These are phyloP conservation scores for Steatornis caripensis DNA, from an alignment of 2,113 vertebrate genomes.

Conservation along the genomic window DNA sequence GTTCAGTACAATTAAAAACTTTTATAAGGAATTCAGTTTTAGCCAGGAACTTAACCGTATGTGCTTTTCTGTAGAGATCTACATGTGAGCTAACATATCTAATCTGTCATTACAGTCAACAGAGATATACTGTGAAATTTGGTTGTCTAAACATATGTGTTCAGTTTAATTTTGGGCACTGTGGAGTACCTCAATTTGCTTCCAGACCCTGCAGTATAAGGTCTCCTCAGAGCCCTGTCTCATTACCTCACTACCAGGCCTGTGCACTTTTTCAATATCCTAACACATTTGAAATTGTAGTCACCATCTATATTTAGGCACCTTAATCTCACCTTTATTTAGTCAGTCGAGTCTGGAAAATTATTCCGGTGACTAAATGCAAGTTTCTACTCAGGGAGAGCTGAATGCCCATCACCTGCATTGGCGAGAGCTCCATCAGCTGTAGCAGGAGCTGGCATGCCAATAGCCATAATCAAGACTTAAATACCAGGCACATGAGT, in stretches of 20 bases:
- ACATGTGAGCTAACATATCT: not conserved
- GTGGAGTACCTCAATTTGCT: not conserved
- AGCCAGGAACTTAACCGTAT: not conserved
- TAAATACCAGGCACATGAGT: not conserved
- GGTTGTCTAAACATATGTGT: not conserved
- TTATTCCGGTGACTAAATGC: not conserved
- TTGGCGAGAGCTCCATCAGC: not conserved
- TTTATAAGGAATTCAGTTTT: not conserved
- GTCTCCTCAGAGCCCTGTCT: not conserved
- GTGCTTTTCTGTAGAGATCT: not conserved
- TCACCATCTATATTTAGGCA: not conserved
- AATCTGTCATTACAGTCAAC: not conserved
- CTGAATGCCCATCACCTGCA: not conserved
- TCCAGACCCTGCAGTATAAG: not conserved
- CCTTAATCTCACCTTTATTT: not conserved
- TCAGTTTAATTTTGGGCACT: not conserved
- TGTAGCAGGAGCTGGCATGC: not conserved
- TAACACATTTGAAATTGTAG: not conserved
- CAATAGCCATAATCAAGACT: not conserved
- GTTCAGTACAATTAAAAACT: not conserved
- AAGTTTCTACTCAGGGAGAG: not conserved
- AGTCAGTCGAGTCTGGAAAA: not conserved
- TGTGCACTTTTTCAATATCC: not conserved
- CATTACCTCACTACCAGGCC: not conserved
- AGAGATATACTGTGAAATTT: not conserved